Evolutionary conservation across 1,140 invertebrate species (phyloP), one percentile per base, ranked within the genome.

Genomic region (Pseudobourletiella spinata): DNA sequence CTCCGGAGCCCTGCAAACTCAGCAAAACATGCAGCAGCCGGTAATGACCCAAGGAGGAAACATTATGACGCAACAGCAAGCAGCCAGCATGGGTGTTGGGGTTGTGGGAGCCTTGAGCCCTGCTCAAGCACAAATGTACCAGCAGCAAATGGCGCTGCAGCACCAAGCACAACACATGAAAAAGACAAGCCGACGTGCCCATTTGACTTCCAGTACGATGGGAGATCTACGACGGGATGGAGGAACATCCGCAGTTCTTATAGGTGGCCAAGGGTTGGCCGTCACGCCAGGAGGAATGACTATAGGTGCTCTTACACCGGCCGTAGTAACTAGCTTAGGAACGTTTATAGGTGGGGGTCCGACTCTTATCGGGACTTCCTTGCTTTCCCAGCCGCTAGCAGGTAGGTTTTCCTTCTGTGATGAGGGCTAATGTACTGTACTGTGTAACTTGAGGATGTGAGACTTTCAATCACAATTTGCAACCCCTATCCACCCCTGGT

Each of bases 61-160:
- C 25, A 20, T 70, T 2, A 52, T 66, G 28, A 60, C 61, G 0
- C 64, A 67, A 43, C 67, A 67, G 24, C 68, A 70, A 42, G 51
- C 30, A 16, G 32, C 52, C 20, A 35, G 56, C 22, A 29, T 64
- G n/a, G 64, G 65, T 56, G 57, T 67, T 18, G 65, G 64, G 20
- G 64, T 67, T 24, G 35, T 59, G 1, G 59, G 65, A n/a, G 64
- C 57, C 24, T 20, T 72, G 59, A 61, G 63, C 35, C 76, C 76
- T 30, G 75, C 77, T 39, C 76, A 78, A 62, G 75, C 75, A 50
- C 73, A 74, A 61, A 76, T 76, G 74, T 76, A 77, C 66, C 75
- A 77, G 63, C 74, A 76, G 59, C 75, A 77, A 63, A 77, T 76
- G 74, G 75, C 77, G 57, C 66, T 77, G n/a, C 76, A 76, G 57